Evolutionary conservation across 2,888 invertebrate genomes (phyloP), one percentile per base, ranked within the genome.

Genomic region (Glaucopsyche alexis): DNA sequence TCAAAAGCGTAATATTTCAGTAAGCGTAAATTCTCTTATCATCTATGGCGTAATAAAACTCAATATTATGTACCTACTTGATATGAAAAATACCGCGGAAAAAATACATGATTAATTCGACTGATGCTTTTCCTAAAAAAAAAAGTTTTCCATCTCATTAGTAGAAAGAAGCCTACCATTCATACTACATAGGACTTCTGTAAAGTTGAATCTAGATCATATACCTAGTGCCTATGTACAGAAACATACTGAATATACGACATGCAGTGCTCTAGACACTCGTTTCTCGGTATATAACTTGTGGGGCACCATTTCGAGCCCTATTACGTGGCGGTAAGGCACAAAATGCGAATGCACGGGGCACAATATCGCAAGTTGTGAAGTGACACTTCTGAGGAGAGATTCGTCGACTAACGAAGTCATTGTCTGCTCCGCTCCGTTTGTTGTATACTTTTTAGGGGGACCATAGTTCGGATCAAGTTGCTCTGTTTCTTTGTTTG

Each of bases 311-410:
- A 75, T 75, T 77, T 75, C 71, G 67, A 73, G 67, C 72, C 71
- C 72, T 76, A 76, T 42, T 2, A 0, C 47, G 2, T 19, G 2
- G 73, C 4, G 47, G 73, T 73, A 75, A 42, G 55, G 71, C 66
- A 16, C 50, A 47, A 49, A 65, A 69, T 72, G 65, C n/a, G 60
- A 29, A 29, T 71, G 38, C 38, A 60, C 13, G 38, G 7, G 40
- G n/a, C 11, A 13, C 60, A 49, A 74, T 65, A 75, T 38, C 66
- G 74, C 73, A 76, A 71, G 72, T 74, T 69, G 74, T 85, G 85
- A 81, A 89, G 87, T 85, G 89, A 84, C 86, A 84, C 87, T 85
- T 72, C 72, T 19, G 79, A 81, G 80, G 80, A 87, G 87, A 83
- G 89, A 83, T 78, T 87, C 88, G 81, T 80, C 79, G 80, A 52